Percentiles rank a stretch among this genome's conserved stretches.
These are phyloP conservation scores for Amblyraja radiata DNA, from an alignment of 2,797 vertebrate species.

Conservation along the genomic window DNA sequence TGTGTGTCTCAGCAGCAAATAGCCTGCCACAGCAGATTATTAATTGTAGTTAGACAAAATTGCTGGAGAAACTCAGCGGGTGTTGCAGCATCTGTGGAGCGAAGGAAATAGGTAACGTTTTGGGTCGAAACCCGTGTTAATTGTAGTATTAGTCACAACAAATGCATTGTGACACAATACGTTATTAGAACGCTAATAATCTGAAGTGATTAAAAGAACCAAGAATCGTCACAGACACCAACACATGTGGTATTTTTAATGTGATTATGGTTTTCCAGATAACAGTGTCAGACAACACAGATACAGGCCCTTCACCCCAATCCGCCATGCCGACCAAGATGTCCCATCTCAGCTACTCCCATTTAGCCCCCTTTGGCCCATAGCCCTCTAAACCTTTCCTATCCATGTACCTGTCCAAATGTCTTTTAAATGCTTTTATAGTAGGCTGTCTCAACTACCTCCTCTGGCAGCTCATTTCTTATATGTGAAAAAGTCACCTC, in stretches of 20 bases:
- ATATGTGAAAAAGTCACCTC: too few relatives aligned
- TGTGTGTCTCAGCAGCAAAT: neutral
- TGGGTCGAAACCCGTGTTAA: neutral
- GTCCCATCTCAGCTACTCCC: neutral
- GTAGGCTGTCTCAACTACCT: too few relatives aligned
- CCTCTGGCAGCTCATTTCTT: too few relatives aligned
- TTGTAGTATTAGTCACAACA: slow-evolving; percentile 15
- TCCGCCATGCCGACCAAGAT: neutral
- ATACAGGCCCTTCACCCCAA: neutral
- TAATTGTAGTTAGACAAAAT: neutral
- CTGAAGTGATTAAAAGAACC: neutral
- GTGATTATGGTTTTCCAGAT: neutral
- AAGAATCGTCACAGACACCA: neutral
- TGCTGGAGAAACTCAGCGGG: too few relatives aligned
- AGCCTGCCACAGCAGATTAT: slow-evolving; percentile 4
- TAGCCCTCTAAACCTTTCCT: too few relatives aligned
- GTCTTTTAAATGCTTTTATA: too few relatives aligned
- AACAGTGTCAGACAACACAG: neutral
- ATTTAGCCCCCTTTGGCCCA: neutral
- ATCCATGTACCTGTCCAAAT: too few relatives aligned
- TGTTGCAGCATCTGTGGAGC: too few relatives aligned
- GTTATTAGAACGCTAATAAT: neutral
- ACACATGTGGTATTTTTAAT: neutral
- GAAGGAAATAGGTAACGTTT: too few relatives aligned
- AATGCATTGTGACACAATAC: neutral